Base-by-base conservation (phyloP, 1,140 invertebrate genomes). In the Acyrthosiphon pisum region DNA sequence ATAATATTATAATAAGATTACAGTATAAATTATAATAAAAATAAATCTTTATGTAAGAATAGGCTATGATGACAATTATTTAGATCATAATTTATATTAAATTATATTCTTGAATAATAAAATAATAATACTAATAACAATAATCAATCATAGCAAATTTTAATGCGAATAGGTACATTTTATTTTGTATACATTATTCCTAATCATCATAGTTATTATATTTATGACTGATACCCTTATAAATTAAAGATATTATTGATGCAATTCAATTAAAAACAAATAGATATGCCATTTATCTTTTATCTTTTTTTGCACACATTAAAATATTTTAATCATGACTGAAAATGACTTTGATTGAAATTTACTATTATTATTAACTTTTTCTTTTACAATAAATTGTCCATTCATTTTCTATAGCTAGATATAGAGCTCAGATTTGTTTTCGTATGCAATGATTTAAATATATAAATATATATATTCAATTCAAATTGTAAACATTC, bases 251-350 rank as follows among this genome's bases (percentile, higher is more conserved):
- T 76, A n/a, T 76, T 76, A n/a, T 76, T 76, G 60, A 76, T 7
- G n/a, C 14, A 76, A 76, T 76, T 14, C n/a, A 76, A 76, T 76
- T 41, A 41, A 41, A 41, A 41, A 76, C n/a, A 76, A 76, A n/a
- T 76, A n/a, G 60, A n/a, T 4, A n/a, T n/a, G 30, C 0, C n/a
- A 6, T n/a, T n/a, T 76, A 76, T 76, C 60, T 76, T 7, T 18
- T 76, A 76, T 76, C 11, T 6, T 76, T 76, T 68, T 76, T 76
- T 76, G 60, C 60, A 35, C 30, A 76, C 30, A 76, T 76, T 76
- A 76, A 76, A 76, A 76, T 76, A 35, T 76, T 68, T 76, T 76
- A 76, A n/a, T 76, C 30, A 76, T 76, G 60, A 76, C 60, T 76
- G 30, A 68, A 68, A 30, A 30, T 60, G 8, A 48, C 1, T 48